phyloP scores from a whole-genome alignment of 2,797 vertebrate species.

The Loris lydekkerianus region DNA sequence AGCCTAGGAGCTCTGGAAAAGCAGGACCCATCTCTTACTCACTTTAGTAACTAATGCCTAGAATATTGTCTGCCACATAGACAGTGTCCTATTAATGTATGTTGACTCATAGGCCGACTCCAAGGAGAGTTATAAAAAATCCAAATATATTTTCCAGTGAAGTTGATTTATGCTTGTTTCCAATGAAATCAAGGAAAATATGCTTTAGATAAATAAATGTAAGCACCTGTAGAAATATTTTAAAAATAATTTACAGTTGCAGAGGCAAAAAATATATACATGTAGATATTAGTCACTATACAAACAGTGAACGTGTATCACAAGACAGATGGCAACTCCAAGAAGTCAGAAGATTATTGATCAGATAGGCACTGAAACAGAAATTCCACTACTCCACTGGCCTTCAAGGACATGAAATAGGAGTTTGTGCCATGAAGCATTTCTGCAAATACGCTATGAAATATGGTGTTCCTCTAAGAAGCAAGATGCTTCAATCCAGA shows the following conservation, averaged over 20 bases:
- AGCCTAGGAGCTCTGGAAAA: not conserved
- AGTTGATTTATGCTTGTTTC: constrained; percentile 34
- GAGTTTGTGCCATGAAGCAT: constrained; percentile 66
- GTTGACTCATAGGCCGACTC: not conserved
- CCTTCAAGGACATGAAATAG: constrained; percentile 74
- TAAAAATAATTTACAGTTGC: constrained; percentile 54
- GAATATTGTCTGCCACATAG: not conserved
- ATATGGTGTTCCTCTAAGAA: constrained; percentile 63
- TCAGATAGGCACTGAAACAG: constrained; percentile 73
- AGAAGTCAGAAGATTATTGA: constrained; percentile 75
- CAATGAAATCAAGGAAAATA: constrained; percentile 41
- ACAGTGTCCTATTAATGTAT: not conserved
- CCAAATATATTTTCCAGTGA: constrained; percentile 50
- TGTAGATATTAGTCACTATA: constrained; percentile 42
- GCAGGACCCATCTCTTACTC: not conserved
- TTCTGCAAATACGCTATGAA: constrained; percentile 77
- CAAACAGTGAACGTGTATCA: constrained; percentile 50
- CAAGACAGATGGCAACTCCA: constrained; percentile 68
- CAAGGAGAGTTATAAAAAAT: not conserved
- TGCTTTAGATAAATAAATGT: constrained; percentile 55
- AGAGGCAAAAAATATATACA: not conserved
- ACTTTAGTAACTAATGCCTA: not conserved
- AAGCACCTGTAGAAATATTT: constrained; percentile 69
- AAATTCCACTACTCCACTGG: constrained; percentile 62
- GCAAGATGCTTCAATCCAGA: constrained; percentile 66